Conservation (phyloP, 2,113 vertebrate genomes). For the Catagonus wagneri region DNA sequence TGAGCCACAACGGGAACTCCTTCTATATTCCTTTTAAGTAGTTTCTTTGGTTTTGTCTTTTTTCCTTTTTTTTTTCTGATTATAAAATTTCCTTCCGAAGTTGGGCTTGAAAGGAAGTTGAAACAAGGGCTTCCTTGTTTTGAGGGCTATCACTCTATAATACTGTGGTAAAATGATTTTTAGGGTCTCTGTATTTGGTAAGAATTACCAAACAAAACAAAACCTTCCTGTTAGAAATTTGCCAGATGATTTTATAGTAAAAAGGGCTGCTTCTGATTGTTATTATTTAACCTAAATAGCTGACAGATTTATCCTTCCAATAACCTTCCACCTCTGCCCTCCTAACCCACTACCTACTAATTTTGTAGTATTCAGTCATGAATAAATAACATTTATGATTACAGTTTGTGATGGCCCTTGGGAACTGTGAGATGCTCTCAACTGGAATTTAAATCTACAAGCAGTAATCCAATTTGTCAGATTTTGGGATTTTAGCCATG, state of each 20-base stretch:
- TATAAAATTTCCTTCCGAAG: constrained; percentile 42
- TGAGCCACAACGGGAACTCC: too few species aligned
- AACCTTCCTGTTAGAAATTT: constrained; percentile 45
- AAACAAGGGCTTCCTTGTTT: constrained; percentile 28
- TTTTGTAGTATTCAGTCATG: constrained; percentile 62
- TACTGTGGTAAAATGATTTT: background rate
- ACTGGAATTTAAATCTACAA: constrained; percentile 76
- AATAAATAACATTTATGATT: constrained; percentile 68
- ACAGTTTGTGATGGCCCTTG: constrained; percentile 70
- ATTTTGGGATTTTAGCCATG: constrained; percentile 73
- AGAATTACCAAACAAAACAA: background rate
- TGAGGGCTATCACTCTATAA: background rate
- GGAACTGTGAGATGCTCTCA: constrained; percentile 73
- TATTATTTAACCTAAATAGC: constrained; percentile 61
- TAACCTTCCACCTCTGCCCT: constrained; percentile 54
- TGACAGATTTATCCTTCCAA: constrained; percentile 66
- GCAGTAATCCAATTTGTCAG: constrained; percentile 72
- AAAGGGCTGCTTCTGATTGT: constrained; percentile 63
- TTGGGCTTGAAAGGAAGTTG: background rate
- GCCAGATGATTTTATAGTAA: constrained; percentile 56
- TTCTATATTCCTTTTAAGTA: background rate
- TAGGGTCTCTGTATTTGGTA: constrained; percentile 5
- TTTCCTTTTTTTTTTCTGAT: constrained; percentile 48
- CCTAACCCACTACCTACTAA: constrained; percentile 46
- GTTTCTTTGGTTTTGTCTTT: constrained; percentile 32